A percentile compares a stretch with the other conserved stretches of the same genome.
These are phyloP conservation scores for Ascaphus truei DNA, from an alignment of 2,113 vertebrate genomes.

Conservation along the genomic window DNA sequence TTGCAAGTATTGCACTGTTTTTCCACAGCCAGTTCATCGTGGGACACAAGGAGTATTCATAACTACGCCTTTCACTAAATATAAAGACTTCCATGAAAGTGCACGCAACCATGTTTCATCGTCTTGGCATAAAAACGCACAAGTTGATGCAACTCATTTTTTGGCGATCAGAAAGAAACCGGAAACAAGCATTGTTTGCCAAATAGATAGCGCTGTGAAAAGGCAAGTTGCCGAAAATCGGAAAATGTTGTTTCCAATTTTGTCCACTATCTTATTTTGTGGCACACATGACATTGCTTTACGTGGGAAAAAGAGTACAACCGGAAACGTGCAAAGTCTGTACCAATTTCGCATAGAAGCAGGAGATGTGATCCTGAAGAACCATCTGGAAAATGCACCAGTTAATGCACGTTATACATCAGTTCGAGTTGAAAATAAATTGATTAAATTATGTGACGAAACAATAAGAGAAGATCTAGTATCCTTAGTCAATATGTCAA, in stretches of 20 bases:
- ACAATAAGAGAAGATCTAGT: not conserved
- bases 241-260: not conserved
- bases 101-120: not conserved
- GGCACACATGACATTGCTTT: not conserved
- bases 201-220: not conserved
- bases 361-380: not conserved
- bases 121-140: too few relatives aligned
- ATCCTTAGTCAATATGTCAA: not conserved
- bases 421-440: not conserved
- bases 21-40: not conserved
- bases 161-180: not conserved
- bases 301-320: not conserved
- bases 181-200: too few relatives aligned
- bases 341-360: not conserved
- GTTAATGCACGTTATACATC: not conserved
- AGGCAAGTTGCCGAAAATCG: not conserved
- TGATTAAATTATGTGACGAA: not conserved
- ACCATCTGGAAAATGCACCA: not conserved
- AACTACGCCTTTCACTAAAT: not conserved
- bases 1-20: not conserved
- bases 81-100: not conserved
- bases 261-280: not conserved
- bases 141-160: too few relatives aligned
- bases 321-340: not conserved
- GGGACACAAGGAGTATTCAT: not conserved